A percentile compares a stretch with the other conserved stretches of the same genome.
phyloP scores from a whole-genome alignment of 2,888 invertebrate genomes.

The Uloborus plumipes region DNA sequence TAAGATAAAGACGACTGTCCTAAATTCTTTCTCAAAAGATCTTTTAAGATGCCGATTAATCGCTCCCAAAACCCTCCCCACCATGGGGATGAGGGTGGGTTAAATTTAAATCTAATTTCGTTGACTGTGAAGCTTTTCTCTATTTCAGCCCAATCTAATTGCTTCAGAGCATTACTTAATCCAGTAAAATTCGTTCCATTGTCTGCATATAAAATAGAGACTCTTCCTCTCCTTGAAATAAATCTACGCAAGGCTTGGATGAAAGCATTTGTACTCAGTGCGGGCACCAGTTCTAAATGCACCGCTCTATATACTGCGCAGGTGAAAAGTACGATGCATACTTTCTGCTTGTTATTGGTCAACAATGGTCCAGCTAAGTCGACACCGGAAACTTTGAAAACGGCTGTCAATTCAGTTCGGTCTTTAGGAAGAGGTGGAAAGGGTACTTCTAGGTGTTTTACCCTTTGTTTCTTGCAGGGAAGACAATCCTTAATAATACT shows the following conservation, averaged over 20 bases:
- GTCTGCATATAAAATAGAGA: conserved; percentile 15
- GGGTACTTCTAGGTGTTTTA: conserved; percentile 1
- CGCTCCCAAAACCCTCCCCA: conserved; percentile 36
- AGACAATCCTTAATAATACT: conserved; percentile 8
- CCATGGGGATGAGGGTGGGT: conserved; percentile 20
- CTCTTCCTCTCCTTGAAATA: conserved; percentile 21
- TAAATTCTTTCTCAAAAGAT: conserved; percentile 26
- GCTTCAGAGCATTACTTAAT: conserved; percentile 1
- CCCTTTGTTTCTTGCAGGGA: background rate
- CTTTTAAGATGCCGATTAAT: conserved; percentile 18
- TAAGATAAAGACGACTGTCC: background rate
- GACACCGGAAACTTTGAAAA: conserved; percentile 17
- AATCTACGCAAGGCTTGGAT: conserved; percentile 19
- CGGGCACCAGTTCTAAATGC: conserved; percentile 27
- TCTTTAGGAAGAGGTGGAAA: conserved; percentile 21
- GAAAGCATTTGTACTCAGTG: conserved; percentile 12
- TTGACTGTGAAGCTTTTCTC: conserved; percentile 2
- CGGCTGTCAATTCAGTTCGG: background rate
- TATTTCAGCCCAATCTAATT: conserved; percentile 12
- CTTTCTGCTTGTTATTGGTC: conserved; percentile 7
- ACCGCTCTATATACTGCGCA: conserved; percentile 28
- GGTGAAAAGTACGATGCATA: conserved; percentile 19
- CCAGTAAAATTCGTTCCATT: conserved; percentile 31
- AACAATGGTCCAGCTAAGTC: conserved; percentile 13
- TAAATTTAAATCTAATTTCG: conserved; percentile 25